Percentiles rank a stretch among this genome's conserved stretches.
Evolutionary conservation across 2,888 invertebrate genomes (phyloP).

Genomic region (Ypsolopha sequella): DNA sequence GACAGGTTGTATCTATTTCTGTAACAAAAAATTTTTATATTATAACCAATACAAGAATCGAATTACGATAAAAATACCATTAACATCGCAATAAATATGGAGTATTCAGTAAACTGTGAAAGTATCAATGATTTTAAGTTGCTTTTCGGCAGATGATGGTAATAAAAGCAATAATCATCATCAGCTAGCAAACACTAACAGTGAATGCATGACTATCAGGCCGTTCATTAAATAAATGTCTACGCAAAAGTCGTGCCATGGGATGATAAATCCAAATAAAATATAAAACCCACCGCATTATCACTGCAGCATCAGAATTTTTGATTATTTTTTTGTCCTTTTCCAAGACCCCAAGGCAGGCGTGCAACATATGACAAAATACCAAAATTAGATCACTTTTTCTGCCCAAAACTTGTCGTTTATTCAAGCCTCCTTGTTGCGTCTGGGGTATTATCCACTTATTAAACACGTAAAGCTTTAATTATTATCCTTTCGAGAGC

Average conservation of each 20-base stretch:
- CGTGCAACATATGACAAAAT: conserved; percentile 67
- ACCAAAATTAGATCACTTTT: conserved; percentile 42
- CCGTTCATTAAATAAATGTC: background rate
- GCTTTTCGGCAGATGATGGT: background rate
- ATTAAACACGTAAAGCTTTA: conserved; percentile 34
- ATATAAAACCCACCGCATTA: conserved; percentile 60
- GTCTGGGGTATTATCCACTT: conserved; percentile 34
- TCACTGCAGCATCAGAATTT: conserved; percentile 59
- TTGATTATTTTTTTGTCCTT: conserved; percentile 64
- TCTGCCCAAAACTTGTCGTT: conserved; percentile 20
- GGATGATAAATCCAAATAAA: conserved; percentile 20
- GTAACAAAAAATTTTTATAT: conserved; percentile 41
- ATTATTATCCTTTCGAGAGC: conserved; percentile 40
- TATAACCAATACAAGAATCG: background rate
- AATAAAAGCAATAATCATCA: background rate
- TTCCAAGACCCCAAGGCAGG: conserved; percentile 61
- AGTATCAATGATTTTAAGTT: background rate
- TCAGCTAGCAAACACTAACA: background rate
- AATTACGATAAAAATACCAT: background rate
- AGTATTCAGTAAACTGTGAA: background rate
- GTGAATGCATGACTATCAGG: background rate
- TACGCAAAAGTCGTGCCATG: background rate
- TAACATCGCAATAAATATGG: background rate
- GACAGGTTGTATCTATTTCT: conserved; percentile 60
- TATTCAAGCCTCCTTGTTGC: conserved; percentile 22